Evolutionary conservation across 2,113 vertebrate species (phyloP).

Genomic region (Phyllostomus hastatus): DNA sequence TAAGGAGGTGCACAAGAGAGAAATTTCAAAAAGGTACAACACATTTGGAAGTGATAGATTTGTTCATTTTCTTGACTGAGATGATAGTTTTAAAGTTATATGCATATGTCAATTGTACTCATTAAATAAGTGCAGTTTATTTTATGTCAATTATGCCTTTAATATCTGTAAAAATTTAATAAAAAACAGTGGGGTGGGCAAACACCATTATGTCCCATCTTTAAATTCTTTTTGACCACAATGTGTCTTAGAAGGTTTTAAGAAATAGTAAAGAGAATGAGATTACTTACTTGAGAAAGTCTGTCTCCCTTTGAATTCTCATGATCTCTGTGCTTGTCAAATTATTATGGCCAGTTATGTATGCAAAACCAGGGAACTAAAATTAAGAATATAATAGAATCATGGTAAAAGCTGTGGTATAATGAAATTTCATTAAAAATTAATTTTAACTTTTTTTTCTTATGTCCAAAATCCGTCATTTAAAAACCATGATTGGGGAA

Average conservation of each 20-base stretch:
- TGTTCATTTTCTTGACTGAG: not conserved
- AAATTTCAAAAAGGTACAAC: not conserved
- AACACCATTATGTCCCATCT: not conserved
- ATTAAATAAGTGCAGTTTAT: not conserved
- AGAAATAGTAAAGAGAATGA: not conserved
- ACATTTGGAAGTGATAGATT: not conserved
- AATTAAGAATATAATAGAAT: slow-evolving; percentile 58
- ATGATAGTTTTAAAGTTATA: not conserved
- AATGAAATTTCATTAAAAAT: not conserved
- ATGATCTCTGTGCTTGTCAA: slow-evolving; percentile 79
- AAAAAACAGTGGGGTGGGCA: not conserved
- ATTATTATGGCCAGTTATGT: slow-evolving; percentile 73
- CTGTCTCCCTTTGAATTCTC: slow-evolving; percentile 80
- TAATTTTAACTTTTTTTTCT: not conserved
- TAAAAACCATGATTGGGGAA: not conserved
- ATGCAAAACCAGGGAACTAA: slow-evolving; percentile 75
- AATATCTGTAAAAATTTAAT: not conserved
- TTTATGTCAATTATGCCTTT: not conserved
- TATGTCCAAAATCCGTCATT: not conserved
- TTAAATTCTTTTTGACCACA: not conserved
- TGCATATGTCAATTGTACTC: not conserved
- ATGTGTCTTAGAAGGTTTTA: not conserved
- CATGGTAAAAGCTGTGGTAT: not conserved
- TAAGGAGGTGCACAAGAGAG: not conserved
- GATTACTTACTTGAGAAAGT: slow-evolving; percentile 86